Evolutionary conservation across 2,113 vertebrate genomes (phyloP), one percentile per base, ranked within the genome.

Genomic region (Gnathonemus longibarbis): DNA sequence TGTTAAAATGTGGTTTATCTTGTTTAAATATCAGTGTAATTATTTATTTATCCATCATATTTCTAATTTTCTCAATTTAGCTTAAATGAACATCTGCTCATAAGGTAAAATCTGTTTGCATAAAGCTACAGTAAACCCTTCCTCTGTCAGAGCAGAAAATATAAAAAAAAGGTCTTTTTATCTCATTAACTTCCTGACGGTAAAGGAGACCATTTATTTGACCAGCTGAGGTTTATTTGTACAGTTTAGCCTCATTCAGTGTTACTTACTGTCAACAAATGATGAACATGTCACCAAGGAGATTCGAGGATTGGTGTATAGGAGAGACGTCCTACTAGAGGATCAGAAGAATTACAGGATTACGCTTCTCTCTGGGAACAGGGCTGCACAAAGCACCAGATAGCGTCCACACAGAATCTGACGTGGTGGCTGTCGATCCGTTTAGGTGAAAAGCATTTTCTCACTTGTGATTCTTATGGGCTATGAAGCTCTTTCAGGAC

Each of bases 11-110:
- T 87, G 92, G 91, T 94, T 94, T 93, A 91, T 93, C 91, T 90
- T 91, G 89, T 94, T 93, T 93, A 93, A 94, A 94, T 94, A 93
- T 95, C 94, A 93, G 91, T 93, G 93, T 91, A 45, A 62, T 90
- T 93, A 93, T 94, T 90, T 93, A 93, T 94, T 17, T 88, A 31
- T 87, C 90, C 92, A 91, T 93, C 91, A 91, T 88, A 92, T 89
- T 91, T 93, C 85, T 92, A 92, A 94, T 94, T 94, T 94, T 87
- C 92, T 92, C 93, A 92, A 94, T 94, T 92, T 84, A 90, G 53
- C 92, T 77, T 95, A 93, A 96, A 94, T 92, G 91, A 94, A 95
- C 95, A 96, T 96, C 93, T 90, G 94, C 92, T 95, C 93, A 91
- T 93, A 91, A 92, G 92, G 92, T 94, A 45, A 31, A 84, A 58